Base-by-base conservation (phyloP, 2,797 vertebrate genomes). In the Lithobates pipiens region DNA sequence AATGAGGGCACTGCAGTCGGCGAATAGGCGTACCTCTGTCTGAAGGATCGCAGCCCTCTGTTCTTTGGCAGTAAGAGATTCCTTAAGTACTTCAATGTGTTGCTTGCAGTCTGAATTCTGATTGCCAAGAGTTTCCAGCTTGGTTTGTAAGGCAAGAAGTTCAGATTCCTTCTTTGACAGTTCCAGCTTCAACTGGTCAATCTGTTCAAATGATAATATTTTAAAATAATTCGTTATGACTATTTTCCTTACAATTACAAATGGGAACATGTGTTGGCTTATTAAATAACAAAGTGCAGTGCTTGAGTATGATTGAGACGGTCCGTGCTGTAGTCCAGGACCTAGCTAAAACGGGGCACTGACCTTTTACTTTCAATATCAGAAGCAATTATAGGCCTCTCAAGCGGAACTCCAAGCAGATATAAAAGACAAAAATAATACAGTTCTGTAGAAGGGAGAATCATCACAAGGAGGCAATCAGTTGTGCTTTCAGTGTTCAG, bases 51-150 rank as follows among this genome's bases (percentile, higher is more conserved):
- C 98, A 91, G 98, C 97, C 88, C 98, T 97, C 96, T 99, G 98
- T 96, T 99, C 98, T 95, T 99, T 99, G 96, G 98, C 98, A 95
- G 98, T 99, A 94, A 99, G 97, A 42, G 98, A 99, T 95, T 99
- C 98, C 95, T 99, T 99, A 91, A 99, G 97, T 93, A 99, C 98
- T 95, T 99, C 98, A 54, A 99, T 99, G 94, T 99, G 98, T 95
- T 99, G 98, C 93, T 99, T 99, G 94, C 98, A 99, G 96, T 99
- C 98, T 18, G 98, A 99, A 94, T 99, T 99, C 93, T 99, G 98
- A 95, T 99, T 99, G 94, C 97, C 99, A 91, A 99, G 96, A 81
- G 98, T 99, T 95, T 99, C 98, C 89, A 99, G 96, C 92, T 99
- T 99, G 69, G 98, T 99, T 95, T 99, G 98, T 94, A 99, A 96